phyloP scores from a whole-genome alignment of 2,888 invertebrate species.

The Pseudococcus viburni region DNA sequence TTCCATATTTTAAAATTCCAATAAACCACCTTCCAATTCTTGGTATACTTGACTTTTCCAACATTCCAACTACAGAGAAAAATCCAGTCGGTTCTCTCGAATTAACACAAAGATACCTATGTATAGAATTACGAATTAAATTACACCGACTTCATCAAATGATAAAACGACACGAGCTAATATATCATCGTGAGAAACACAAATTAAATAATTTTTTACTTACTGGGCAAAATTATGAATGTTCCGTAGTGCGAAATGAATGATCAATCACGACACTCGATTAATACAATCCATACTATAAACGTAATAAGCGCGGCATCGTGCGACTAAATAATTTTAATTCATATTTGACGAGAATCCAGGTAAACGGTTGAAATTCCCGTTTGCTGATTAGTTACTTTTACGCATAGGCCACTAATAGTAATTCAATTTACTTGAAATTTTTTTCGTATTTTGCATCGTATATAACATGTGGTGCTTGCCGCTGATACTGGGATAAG shows the following conservation, averaged over 20 bases:
- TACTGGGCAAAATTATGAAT: conserved; percentile 6
- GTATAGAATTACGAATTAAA: too few species aligned
- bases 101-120: too few species aligned
- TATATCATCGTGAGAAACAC: background rate
- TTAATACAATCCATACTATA: conserved; percentile 7
- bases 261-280: background rate
- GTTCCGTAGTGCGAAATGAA: background rate
- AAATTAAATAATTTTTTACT: conserved; percentile 2
- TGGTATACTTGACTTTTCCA: too few species aligned
- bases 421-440: conserved; percentile 22
- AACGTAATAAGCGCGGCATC: background rate
- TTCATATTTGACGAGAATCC: conserved; percentile 33
- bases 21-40: too few species aligned
- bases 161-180: too few species aligned
- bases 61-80: too few species aligned
- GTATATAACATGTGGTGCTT: background rate
- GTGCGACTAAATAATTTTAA: conserved; percentile 20
- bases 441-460: background rate
- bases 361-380: conserved; percentile 17
- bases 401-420: conserved; percentile 1
- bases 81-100: too few species aligned
- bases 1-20: too few species aligned
- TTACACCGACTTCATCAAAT: too few species aligned
- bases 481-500: too few species aligned
- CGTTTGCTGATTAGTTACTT: conserved; percentile 49